Conservation (phyloP, 2,888 invertebrate species). For the Colletes collaris region DNA sequence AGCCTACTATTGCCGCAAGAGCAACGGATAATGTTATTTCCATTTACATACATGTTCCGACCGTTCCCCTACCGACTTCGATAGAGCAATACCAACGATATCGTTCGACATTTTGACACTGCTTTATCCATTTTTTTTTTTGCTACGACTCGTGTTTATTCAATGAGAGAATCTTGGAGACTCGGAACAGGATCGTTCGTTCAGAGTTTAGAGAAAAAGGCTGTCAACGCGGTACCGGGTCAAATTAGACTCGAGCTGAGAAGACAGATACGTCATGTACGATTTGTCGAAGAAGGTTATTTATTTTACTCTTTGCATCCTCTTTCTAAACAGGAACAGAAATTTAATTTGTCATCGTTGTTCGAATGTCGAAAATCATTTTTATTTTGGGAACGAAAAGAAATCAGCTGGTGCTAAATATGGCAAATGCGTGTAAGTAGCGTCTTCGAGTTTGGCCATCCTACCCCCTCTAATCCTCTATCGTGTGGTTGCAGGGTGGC, state of each 20-base stretch:
- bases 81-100: constrained; percentile 35
- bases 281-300: no score
- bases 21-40: constrained; percentile 77
- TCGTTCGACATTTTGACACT: constrained; percentile 53
- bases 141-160: constrained; percentile 52
- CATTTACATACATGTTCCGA: constrained; percentile 74
- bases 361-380: no score
- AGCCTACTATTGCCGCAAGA: constrained; percentile 66
- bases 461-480: background rate
- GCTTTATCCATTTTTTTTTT: constrained; percentile 46
- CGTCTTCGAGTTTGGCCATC: background rate
- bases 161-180: constrained; percentile 26
- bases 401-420: no score
- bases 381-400: no score
- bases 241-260: no score
- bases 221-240: no score
- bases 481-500: constrained; percentile 53
- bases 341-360: no score
- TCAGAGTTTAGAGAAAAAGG: background rate
- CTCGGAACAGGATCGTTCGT: background rate
- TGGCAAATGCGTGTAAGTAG: no score
- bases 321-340: no score
- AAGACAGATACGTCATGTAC: no score
- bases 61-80: constrained; percentile 36
- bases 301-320: no score